Conservation (phyloP, 2,888 invertebrate genomes). For the Aporophyla nigra region DNA sequence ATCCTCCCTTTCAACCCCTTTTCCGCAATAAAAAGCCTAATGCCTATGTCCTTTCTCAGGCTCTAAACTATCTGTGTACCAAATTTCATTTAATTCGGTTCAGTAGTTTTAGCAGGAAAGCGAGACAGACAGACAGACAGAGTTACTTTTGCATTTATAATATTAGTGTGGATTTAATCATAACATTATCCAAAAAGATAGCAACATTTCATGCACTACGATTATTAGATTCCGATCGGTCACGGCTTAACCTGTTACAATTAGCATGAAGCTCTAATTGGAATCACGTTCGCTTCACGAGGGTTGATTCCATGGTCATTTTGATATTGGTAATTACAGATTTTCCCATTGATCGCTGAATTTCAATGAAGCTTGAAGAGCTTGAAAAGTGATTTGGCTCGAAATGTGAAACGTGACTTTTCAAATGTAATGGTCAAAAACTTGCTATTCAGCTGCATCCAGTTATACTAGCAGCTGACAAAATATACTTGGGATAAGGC, state of each 20-base stretch:
- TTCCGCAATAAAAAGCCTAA: too few species aligned
- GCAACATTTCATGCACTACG: not conserved
- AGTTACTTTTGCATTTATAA: too few species aligned
- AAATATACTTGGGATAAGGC: not conserved
- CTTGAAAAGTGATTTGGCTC: not conserved
- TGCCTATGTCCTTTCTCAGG: too few species aligned
- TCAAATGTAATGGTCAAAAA: not conserved
- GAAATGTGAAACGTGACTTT: too few species aligned
- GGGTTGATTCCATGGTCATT: not conserved
- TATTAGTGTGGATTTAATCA: too few species aligned
- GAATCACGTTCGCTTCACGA: not conserved
- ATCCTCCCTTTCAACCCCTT: too few species aligned
- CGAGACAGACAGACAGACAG: too few species aligned
- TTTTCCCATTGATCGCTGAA: not conserved
- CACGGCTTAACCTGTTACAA: not conserved
- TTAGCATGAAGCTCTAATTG: conserved; percentile 17
- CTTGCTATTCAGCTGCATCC: not conserved
- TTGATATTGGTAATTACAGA: not conserved
- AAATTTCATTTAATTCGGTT: too few species aligned
- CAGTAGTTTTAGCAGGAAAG: too few species aligned
- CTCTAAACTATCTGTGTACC: too few species aligned
- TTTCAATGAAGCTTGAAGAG: not conserved
- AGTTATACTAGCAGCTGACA: not conserved
- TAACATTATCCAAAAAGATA: not conserved
- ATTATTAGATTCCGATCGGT: conserved; percentile 26